Percentiles rank a stretch among this genome's conserved stretches.
Conservation (phyloP, 2,113 vertebrate species). For the Orthonyx spaldingii region DNA sequence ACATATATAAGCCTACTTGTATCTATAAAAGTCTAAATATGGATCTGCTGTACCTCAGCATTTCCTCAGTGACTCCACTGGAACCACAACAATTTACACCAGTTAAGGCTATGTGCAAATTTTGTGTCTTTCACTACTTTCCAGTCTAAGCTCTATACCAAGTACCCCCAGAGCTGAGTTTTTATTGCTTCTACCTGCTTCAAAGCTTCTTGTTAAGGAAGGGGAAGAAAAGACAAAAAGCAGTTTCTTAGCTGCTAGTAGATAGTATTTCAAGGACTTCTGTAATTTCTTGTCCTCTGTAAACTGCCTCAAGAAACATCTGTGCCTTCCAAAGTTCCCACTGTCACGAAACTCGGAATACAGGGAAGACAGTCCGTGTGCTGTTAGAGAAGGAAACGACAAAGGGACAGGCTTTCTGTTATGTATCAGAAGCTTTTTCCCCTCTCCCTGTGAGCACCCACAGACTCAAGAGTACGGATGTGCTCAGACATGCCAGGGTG, state of each 20-base stretch:
- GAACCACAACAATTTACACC: not conserved
- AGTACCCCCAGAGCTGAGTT: not conserved
- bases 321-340: not conserved
- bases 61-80: not conserved
- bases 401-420: not conserved
- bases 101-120: slow-evolving; percentile 9
- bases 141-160: not conserved
- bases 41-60: not conserved
- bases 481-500: not conserved
- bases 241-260: not conserved
- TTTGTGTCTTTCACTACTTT: not conserved
- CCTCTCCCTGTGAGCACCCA: not conserved
- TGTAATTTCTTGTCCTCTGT: not conserved
- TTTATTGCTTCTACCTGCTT: not conserved
- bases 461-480: not conserved
- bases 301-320: not conserved
- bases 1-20: not conserved
- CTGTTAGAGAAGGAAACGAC: not conserved
- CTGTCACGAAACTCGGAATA: not conserved
- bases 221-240: not conserved
- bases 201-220: not conserved
- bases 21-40: slow-evolving; percentile 42
- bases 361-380: not conserved
- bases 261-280: not conserved
- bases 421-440: not conserved